Conservation (phyloP, 2,888 invertebrate genomes). For the Agrotis puta region DNA sequence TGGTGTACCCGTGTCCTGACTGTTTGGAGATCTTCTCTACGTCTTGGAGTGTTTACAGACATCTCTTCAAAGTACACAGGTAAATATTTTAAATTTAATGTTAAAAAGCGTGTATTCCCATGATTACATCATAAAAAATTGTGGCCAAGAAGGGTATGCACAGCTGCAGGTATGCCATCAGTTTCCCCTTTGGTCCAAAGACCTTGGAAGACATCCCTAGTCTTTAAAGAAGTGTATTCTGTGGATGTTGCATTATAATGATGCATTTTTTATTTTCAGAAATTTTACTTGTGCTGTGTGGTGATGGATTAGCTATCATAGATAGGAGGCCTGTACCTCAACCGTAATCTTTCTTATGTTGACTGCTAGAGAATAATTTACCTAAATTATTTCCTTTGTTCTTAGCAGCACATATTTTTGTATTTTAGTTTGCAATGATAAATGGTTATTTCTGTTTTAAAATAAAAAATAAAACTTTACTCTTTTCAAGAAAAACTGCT, state of each 20-base stretch:
- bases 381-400: background rate
- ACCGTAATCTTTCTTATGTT: too few species aligned
- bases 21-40: constrained; percentile 95
- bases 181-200: background rate
- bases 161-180: background rate
- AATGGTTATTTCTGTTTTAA: background rate
- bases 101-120: background rate
- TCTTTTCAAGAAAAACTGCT: constrained; percentile 91
- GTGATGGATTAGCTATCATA: too few species aligned
- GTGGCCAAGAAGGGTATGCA: background rate
- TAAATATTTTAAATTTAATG: constrained; percentile 66
- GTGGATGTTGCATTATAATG: background rate
- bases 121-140: too few species aligned
- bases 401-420: background rate
- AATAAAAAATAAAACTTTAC: background rate
- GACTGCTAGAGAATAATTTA: too few species aligned
- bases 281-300: too few species aligned
- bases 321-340: too few species aligned
- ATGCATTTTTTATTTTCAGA: background rate
- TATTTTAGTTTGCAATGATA: background rate
- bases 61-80: constrained; percentile 94
- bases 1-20: constrained; percentile 95
- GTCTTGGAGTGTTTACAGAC: constrained; percentile 95
- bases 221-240: background rate
- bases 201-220: background rate